A percentile compares a stretch with the other conserved stretches of the same genome.
phyloP scores from a whole-genome alignment of 2,797 vertebrate genomes.

The Avahi laniger region DNA sequence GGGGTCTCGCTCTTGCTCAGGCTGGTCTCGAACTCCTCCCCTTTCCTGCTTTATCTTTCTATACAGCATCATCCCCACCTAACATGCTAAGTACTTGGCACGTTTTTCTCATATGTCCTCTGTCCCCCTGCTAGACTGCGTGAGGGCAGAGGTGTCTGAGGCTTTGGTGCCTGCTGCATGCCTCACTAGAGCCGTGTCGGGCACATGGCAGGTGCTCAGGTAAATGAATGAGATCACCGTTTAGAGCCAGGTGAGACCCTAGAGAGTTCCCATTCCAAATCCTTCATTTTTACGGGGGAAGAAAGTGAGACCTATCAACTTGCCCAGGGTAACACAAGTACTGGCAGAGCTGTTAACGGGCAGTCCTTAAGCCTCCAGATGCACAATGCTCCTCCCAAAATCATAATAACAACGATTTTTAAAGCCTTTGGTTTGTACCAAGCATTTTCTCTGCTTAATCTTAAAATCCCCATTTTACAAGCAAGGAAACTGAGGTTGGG shows the following conservation, averaged over 20 bases:
- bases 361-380: neutral
- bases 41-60: neutral
- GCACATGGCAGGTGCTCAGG: neutral
- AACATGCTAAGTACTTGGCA: neutral
- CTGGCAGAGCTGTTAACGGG: neutral
- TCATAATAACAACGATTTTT: constrained; percentile 28
- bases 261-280: neutral
- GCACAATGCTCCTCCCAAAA: neutral
- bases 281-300: neutral
- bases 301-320: neutral
- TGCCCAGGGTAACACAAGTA: neutral
- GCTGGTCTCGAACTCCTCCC: too few relatives aligned
- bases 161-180: neutral
- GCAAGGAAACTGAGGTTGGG: neutral
- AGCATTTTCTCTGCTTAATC: neutral
- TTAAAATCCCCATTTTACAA: neutral
- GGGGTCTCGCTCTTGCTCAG: too few relatives aligned
- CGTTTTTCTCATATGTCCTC: neutral
- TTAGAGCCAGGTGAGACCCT: neutral
- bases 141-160: neutral
- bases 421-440: neutral
- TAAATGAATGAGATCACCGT: neutral
- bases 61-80: neutral
- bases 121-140: neutral
- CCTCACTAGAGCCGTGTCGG: neutral